Evolutionary conservation across 2,113 vertebrate genomes (phyloP).

Genomic region (Apistogramma diplotaenia): DNA sequence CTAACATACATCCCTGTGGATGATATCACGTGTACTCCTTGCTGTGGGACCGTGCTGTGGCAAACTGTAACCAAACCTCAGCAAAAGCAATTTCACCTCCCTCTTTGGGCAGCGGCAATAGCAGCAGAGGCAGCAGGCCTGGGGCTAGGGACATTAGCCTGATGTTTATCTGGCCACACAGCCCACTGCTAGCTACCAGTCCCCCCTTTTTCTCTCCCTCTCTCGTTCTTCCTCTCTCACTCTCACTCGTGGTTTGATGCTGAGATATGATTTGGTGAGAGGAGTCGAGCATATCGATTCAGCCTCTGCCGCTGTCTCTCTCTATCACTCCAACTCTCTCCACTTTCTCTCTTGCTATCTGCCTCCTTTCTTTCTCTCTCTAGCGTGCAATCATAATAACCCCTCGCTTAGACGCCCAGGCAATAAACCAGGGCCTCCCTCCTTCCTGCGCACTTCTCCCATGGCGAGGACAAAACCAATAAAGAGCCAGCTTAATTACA

Average conservation of each 20-base stretch:
- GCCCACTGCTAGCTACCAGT: slow-evolving; percentile 12
- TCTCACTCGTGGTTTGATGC: slow-evolving; percentile 31
- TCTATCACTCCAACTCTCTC: slow-evolving; percentile 46
- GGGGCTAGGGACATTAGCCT: slow-evolving; percentile 42
- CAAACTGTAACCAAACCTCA: slow-evolving; percentile 36
- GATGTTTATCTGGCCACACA: slow-evolving; percentile 54
- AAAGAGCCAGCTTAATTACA: slow-evolving; percentile 71
- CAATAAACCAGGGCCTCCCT: slow-evolving; percentile 68
- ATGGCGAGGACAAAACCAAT: slow-evolving; percentile 72
- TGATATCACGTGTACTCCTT: slow-evolving; percentile 6
- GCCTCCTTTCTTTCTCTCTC: slow-evolving; percentile 24
- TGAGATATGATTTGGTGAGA: slow-evolving; percentile 63
- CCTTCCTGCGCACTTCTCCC: slow-evolving; percentile 63
- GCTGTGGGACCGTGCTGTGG: not conserved
- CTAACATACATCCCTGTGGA: not conserved
- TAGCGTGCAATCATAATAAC: slow-evolving; percentile 61
- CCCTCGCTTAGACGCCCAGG: slow-evolving; percentile 60
- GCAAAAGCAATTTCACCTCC: slow-evolving; percentile 30
- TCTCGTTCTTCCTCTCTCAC: not conserved
- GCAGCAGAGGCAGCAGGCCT: slow-evolving; percentile 26
- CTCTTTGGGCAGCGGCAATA: slow-evolving; percentile 18
- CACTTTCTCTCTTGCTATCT: slow-evolving; percentile 29
- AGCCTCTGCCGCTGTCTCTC: slow-evolving; percentile 38
- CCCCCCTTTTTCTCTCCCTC: not conserved
- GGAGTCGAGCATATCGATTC: slow-evolving; percentile 49